phyloP scores from a whole-genome alignment of 2,797 vertebrate species.

The Schizothorax lantsangensis region DNA sequence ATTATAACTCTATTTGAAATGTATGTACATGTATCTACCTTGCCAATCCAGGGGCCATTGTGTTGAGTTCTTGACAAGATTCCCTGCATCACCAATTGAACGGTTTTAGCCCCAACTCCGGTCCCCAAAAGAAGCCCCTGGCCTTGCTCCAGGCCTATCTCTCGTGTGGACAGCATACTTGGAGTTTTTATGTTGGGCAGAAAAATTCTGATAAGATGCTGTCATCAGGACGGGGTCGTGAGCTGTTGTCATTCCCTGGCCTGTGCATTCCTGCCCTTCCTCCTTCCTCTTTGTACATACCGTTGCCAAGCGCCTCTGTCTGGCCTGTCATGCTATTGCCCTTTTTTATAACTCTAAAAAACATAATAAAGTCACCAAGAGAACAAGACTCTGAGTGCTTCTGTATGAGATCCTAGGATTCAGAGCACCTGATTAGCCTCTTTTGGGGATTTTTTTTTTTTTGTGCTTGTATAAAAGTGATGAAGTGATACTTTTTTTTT shows the following conservation, averaged over 20 bases:
- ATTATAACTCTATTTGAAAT: constrained; percentile 71
- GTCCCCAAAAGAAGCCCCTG: constrained; percentile 6
- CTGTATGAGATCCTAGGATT: neutral
- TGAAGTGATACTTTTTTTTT: neutral
- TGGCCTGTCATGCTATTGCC: constrained; percentile 68
- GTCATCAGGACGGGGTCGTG: constrained; percentile 32
- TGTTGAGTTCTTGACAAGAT: constrained; percentile 20
- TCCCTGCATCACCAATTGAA: constrained; percentile 33
- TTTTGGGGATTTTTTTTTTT: neutral
- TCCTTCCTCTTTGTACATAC: constrained; percentile 76
- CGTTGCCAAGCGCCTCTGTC: constrained; percentile 69
- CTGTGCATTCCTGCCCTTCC: constrained; percentile 20
- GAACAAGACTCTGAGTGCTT: constrained; percentile 54
- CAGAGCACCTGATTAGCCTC: neutral
- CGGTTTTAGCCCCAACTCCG: constrained; percentile 28
- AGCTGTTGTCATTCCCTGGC: constrained; percentile 22
- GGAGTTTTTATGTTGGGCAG: constrained; percentile 32
- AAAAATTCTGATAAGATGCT: constrained; percentile 34
- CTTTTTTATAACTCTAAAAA: constrained; percentile 66
- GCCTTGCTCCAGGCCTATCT: constrained; percentile 3
- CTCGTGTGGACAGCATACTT: constrained; percentile 11
- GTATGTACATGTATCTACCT: constrained; percentile 64
- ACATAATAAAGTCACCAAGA: constrained; percentile 62
- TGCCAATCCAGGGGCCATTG: constrained; percentile 48
- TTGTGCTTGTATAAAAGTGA: neutral